Evolutionary conservation across 2,888 invertebrate species (phyloP).

Genomic region (Microdon myrmicae): DNA sequence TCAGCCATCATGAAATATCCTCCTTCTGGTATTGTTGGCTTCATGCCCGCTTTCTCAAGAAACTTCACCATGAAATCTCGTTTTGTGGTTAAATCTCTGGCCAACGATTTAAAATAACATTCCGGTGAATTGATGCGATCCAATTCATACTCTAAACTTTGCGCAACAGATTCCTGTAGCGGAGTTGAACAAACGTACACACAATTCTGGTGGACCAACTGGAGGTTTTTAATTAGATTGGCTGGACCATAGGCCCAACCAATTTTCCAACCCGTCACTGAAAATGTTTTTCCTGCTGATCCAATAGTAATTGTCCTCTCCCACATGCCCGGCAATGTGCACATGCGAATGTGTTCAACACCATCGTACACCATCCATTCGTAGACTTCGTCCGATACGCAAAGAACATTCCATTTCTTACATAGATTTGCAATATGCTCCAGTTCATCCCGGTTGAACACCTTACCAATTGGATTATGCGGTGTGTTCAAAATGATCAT

Average conservation of each 20-base stretch:
- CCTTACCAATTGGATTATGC: conserved; percentile 97
- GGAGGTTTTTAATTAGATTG: conserved; percentile 80
- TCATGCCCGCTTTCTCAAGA: conserved; percentile 83
- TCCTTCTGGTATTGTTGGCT: conserved; percentile 92
- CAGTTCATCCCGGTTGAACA: conserved; percentile 73
- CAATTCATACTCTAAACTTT: conserved; percentile 88
- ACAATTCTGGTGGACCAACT: conserved; percentile 93
- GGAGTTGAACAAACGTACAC: conserved; percentile 93
- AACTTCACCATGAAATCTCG: conserved; percentile 82
- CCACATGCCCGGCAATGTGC: conserved; percentile 97
- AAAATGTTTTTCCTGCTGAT: conserved; percentile 97
- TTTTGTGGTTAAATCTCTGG: conserved; percentile 79
- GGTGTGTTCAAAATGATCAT: conserved; percentile 97
- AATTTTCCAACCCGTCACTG: conserved; percentile 96
- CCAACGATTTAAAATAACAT: conserved; percentile 84
- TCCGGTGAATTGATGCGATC: conserved; percentile 75
- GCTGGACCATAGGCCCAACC: conserved; percentile 97
- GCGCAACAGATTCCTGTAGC: conserved; percentile 91
- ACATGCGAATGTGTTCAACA: conserved; percentile 87
- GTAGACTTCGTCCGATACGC: conserved; percentile 96
- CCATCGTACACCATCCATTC: conserved; percentile 95
- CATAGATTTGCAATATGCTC: conserved; percentile 86
- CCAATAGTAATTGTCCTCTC: conserved; percentile 96
- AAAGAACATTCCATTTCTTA: conserved; percentile 90
- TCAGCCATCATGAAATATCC: conserved; percentile 98